Base-by-base conservation (phyloP, 2,113 vertebrate species). In the Hemiscyllium ocellatum region DNA sequence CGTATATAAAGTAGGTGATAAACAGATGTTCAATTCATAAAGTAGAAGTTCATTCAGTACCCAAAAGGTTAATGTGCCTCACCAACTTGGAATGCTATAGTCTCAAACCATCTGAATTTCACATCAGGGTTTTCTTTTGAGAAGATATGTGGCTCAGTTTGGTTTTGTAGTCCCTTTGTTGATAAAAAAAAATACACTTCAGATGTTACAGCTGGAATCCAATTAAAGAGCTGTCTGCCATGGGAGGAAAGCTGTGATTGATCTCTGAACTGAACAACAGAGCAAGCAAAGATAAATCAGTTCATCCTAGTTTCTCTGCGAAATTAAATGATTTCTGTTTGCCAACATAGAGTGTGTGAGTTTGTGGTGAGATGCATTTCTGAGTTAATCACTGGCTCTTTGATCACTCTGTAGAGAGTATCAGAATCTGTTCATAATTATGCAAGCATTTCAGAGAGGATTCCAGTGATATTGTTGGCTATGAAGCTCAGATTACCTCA, bases 271-370 rank as follows among this genome's bases (percentile, higher is more conserved):
- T 95, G 68, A 33, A 33, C 94, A 52, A 26, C 72, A 26, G 50
- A 70, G 37, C 68, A 72, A 72, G 69, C 66, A 33, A 61, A 52
- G 68, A 33, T 47, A 95, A 72, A 76, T 72, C 52, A 52, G 22
- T 29, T 72, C 37, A 20, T 52, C 47, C 15, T 68, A 72, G 29
- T 42, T 69, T 95, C 29, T 90, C 42, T 70, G 15, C 17, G 3
- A 72, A 69, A 95, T 95, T 95, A 95, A 95, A 95, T 76, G 68
- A 76, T 95, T 95, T 95, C 26, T 72, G 42, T 95, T 69, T 95
- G 94, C 66, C 69, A 95, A 24, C 47, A 93, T 37, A 93, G 33
- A 93, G n/a, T 61, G 24, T 29, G 50, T 90, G 22, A 66, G n/a
- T n/a, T 66, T 68, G 56, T 93, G 68, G 47, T 72, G 19, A 72